Percentiles rank a stretch among this genome's conserved stretches.
phyloP scores from a whole-genome alignment of 1,140 invertebrate species.

The Pseudoatta argentina region DNA sequence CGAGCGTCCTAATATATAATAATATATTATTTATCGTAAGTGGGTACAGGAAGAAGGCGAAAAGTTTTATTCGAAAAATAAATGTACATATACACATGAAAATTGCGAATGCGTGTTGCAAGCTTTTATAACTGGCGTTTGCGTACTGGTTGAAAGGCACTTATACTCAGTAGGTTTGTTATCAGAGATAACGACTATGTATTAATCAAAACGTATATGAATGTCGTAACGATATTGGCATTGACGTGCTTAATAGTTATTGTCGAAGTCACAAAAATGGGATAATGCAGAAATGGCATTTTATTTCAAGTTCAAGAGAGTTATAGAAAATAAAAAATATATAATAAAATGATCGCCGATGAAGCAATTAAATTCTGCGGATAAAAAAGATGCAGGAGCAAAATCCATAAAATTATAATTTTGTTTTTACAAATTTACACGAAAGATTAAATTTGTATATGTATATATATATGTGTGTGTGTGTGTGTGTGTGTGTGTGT shows the following conservation, averaged over 20 bases:
- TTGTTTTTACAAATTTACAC: background rate
- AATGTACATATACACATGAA: constrained; percentile 32
- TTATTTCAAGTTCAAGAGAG: constrained; percentile 21
- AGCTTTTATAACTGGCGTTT: constrained; percentile 46
- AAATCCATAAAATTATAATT: background rate
- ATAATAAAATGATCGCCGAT: background rate
- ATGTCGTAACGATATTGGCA: constrained; percentile 62
- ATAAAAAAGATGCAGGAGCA: background rate
- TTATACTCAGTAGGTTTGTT: constrained; percentile 33
- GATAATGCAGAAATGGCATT: background rate
- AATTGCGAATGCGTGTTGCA: constrained; percentile 37
- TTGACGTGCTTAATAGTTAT: constrained; percentile 34
- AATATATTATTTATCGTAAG: constrained; percentile 70
- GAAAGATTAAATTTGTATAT: background rate
- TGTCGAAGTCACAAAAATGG: background rate
- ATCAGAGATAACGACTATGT: constrained; percentile 43
- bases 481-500: background rate
- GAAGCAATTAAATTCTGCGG: background rate
- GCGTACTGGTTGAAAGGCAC: background rate
- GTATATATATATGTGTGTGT: background rate
- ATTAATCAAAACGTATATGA: constrained; percentile 70
- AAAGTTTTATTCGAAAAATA: constrained; percentile 32
- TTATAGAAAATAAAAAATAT: background rate
- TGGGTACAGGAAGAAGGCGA: background rate
- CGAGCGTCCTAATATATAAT: constrained; percentile 67